These are phyloP conservation scores for Hippocampus guttulatus DNA, from an alignment of 2,113 vertebrate genomes.

Conservation along the genomic window DNA sequence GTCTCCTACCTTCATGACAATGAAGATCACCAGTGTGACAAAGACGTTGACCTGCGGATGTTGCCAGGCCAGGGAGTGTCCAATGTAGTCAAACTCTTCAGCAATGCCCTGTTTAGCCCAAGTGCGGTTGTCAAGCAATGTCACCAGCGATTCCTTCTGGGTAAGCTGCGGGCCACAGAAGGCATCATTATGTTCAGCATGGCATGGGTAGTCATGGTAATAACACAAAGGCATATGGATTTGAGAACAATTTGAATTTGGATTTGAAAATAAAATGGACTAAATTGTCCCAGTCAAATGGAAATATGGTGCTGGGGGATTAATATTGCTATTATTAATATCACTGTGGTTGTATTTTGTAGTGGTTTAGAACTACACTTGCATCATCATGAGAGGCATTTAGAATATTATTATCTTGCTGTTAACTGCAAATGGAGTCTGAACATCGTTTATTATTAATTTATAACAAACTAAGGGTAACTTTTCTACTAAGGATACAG, in stretches of 20 bases:
- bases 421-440: no score
- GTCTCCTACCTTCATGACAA: conserved; percentile 91
- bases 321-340: no score
- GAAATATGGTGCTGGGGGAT: no score
- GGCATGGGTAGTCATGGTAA: neutral
- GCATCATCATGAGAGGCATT: no score
- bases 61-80: conserved; percentile 84
- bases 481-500: no score
- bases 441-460: no score
- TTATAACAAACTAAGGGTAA: no score
- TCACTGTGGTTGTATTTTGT: no score
- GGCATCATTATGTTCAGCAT: neutral
- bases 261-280: neutral
- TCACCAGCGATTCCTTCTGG: conserved; percentile 92
- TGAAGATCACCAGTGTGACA: conserved; percentile 89
- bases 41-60: conserved; percentile 90
- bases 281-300: neutral
- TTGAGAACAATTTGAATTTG: neutral
- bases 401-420: no score
- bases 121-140: conserved; percentile 90
- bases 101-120: conserved; percentile 87
- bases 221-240: neutral
- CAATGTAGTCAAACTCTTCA: conserved; percentile 84
- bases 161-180: conserved; percentile 77
- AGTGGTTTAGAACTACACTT: no score